A percentile compares a stretch with the other conserved stretches of the same genome.
Conservation (phyloP, 2,888 invertebrate species). For the Vandiemenella viatica region DNA sequence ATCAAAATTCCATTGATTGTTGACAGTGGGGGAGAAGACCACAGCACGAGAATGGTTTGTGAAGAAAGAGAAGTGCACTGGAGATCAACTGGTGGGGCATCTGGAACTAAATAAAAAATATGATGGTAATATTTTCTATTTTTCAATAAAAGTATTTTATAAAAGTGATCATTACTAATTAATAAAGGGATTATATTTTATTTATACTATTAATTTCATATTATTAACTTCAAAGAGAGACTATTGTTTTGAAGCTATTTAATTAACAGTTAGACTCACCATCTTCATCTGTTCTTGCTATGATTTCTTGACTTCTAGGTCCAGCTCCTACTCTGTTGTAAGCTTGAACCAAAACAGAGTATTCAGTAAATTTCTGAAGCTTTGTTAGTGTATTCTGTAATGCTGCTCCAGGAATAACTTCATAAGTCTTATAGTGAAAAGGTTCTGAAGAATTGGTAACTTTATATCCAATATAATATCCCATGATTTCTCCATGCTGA, state of each 20-base stretch:
- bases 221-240: too few relatives aligned
- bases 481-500: constrained; percentile 27
- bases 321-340: constrained; percentile 21
- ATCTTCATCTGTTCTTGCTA: constrained; percentile 20
- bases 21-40: constrained; percentile 28
- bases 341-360: constrained; percentile 20
- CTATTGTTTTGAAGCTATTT: not conserved
- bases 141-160: too few relatives aligned
- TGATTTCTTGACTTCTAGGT: constrained; percentile 18
- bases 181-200: too few relatives aligned
- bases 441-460: constrained; percentile 14
- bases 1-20: constrained; percentile 30
- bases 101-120: constrained; percentile 27
- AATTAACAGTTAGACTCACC: constrained; percentile 18
- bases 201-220: too few relatives aligned
- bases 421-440: constrained; percentile 10
- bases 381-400: constrained; percentile 24
- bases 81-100: constrained; percentile 28
- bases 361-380: constrained; percentile 36
- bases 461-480: constrained; percentile 29
- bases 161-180: too few relatives aligned
- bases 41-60: constrained; percentile 27
- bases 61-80: constrained; percentile 28
- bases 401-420: constrained; percentile 9
- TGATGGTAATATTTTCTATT: too few relatives aligned